Conservation (phyloP, 2,888 invertebrate species). For the Pardosa pseudoannulata region DNA sequence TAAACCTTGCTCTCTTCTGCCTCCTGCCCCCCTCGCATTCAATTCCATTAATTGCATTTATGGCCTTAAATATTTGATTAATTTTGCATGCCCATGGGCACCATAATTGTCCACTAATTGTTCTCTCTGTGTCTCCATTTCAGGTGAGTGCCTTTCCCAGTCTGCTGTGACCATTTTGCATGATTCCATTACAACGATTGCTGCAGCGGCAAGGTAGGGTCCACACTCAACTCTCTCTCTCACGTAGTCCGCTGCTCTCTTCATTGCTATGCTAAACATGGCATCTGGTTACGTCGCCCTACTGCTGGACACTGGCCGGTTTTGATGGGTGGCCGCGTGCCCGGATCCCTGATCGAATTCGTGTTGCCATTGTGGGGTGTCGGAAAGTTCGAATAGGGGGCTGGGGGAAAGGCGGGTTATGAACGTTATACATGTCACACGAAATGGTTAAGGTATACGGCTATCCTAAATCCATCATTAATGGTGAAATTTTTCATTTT, state of each 20-base stretch:
- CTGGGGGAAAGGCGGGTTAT: too few relatives aligned
- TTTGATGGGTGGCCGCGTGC: too few relatives aligned
- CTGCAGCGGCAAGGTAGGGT: too few relatives aligned
- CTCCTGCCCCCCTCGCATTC: neutral
- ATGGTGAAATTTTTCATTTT: too few relatives aligned
- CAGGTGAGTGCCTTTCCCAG: neutral
- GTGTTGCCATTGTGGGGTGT: too few relatives aligned
- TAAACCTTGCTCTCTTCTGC: neutral
- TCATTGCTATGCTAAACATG: neutral
- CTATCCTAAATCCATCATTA: too few relatives aligned
- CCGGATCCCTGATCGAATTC: too few relatives aligned
- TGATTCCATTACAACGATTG: neutral
- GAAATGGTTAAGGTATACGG: too few relatives aligned
- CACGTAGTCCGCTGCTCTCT: neutral
- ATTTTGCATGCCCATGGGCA: conserved; percentile 2
- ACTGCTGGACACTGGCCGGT: neutral
- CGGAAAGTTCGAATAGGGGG: too few relatives aligned
- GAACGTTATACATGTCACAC: too few relatives aligned
- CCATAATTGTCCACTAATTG: conserved; percentile 13
- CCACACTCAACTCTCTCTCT: too few relatives aligned
- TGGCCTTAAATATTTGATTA: conserved; percentile 12
- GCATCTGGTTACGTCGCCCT: neutral
- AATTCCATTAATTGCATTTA: conserved; percentile 4
- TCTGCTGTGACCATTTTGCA: neutral
- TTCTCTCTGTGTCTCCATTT: neutral